Base-by-base conservation (phyloP, 2,888 invertebrate genomes). In the Drosophila ezoana region DNA sequence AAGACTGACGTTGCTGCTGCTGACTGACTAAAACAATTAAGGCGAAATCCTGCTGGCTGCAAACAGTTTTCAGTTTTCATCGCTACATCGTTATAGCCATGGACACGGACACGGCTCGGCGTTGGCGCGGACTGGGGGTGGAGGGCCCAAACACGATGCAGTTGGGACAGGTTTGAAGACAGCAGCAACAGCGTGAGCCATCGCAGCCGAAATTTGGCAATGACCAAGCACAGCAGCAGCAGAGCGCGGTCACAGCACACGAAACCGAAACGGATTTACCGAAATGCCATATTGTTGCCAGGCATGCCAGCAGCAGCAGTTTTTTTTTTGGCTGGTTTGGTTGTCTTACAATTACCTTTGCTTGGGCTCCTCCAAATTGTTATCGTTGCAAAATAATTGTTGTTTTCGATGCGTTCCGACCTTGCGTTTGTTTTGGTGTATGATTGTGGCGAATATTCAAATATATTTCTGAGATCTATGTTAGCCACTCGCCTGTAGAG, bases 161-260 rank as follows among this genome's bases (percentile, higher is more conserved):
- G 80, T 83, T 82, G 79, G 81, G 89, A 88, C 89, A 85, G 85
- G 85, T 89, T 85, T 87, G 65, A 70, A 75, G 62, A 66, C 64
- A 49, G 45, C 72, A 54, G 35, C 59, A 57, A 47, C 63, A 59
- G 44, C 54, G 49, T 54, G 48, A 48, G 63, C 61, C 43, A 65
- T 37, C 56, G 52, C 63, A 64, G 63, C 81, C 65, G 56, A 81
- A 79, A 83, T 78, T 81, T 83, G 82, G 82, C 82, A 83, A 88
- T 82, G 87, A 77, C 81, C 87, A 81, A 81, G 84, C 84, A 84
- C 84, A 81, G 87, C 74, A 73, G 81, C 69, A 73, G 81, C 69
- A 61, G 53, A 54, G 56, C 40, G 48, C 52, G 33, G 32, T 32
- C 33, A 44, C 45, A 28, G 76, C 81, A 72, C 69, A 59, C 70